phyloP scores from a whole-genome alignment of 1,140 invertebrate species.

The Mercenaria mercenaria region DNA sequence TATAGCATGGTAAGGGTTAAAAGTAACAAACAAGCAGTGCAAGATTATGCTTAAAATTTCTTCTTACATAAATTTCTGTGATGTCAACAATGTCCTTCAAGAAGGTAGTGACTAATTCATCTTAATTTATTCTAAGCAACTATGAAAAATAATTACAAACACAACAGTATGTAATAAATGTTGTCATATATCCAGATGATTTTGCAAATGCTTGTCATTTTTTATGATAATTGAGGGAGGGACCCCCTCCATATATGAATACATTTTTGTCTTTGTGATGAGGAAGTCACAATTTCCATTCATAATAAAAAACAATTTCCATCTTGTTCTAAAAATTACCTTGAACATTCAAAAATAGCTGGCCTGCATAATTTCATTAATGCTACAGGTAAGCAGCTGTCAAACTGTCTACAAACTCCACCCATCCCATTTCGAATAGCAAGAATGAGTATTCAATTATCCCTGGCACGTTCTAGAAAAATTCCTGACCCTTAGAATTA shows the following conservation, averaged over 20 bases:
- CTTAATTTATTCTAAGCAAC: background rate
- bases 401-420: background rate
- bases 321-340: background rate
- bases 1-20: too few relatives aligned
- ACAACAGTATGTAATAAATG: background rate
- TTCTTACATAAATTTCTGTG: background rate
- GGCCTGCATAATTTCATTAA: background rate
- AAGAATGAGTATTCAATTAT: too few relatives aligned
- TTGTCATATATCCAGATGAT: background rate
- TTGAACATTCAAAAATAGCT: background rate
- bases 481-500: too few relatives aligned
- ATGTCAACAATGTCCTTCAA: background rate
- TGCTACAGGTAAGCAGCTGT: background rate
- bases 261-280: background rate
- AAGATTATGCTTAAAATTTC: background rate
- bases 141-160: background rate
- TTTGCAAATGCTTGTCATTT: background rate
- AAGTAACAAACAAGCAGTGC: too few relatives aligned
- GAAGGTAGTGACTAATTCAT: background rate
- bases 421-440: background rate
- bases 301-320: background rate
- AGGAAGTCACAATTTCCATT: background rate
- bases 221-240: conserved; percentile 18
- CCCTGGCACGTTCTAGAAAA: too few relatives aligned
- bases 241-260: background rate